Base-by-base conservation (phyloP, 2,113 vertebrate genomes). In the Struthio camelus region DNA sequence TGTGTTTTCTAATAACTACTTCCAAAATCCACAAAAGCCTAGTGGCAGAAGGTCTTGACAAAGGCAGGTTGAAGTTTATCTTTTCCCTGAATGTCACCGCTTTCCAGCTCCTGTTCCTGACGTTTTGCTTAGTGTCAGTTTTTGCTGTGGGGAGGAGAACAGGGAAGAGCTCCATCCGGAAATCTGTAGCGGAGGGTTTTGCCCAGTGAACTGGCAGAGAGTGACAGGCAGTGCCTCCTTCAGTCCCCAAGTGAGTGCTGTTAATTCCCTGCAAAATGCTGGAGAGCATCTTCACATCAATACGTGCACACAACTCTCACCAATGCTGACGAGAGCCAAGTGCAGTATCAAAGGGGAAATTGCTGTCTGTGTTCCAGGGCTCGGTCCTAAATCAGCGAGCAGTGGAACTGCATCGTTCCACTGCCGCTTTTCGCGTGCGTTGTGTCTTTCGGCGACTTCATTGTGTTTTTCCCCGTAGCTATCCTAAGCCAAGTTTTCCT, bases 161-260 rank as follows among this genome's bases (percentile, higher is more conserved):
- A 58, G 51, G 73, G 70, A 81, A 87, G 88, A 83, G 61, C 81
- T 67, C 89, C 64, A 86, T 92, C 90, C 48, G 83, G 92, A 92
- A 93, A 92, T 51, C 65, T 85, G 93, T 76, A 92, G 91, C 65
- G 85, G 95, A 87, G 84, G 38, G 59, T 96, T 96, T 83, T 94
- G 66, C 76, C 94, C 97, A 95, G 97, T 97, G 97, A 97, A 91
- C 79, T 96, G 93, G 93, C 91, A 93, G 84, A 92, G 88, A 87
- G 58, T 96, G 96, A 95, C 94, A 96, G 95, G 79, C 54, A 91
- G 85, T 94, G 80, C 91, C 79, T 97, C 90, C 95, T 95, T 95
- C 72, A 82, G 86, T 96, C 81, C 94, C 84, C 44, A 51, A 87
- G 80, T 86, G 20, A 91, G 86, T 75, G 78, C 89, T 91, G 91